phyloP scores from a whole-genome alignment of 2,113 vertebrate species.

The Limnothrissa miodon region DNA sequence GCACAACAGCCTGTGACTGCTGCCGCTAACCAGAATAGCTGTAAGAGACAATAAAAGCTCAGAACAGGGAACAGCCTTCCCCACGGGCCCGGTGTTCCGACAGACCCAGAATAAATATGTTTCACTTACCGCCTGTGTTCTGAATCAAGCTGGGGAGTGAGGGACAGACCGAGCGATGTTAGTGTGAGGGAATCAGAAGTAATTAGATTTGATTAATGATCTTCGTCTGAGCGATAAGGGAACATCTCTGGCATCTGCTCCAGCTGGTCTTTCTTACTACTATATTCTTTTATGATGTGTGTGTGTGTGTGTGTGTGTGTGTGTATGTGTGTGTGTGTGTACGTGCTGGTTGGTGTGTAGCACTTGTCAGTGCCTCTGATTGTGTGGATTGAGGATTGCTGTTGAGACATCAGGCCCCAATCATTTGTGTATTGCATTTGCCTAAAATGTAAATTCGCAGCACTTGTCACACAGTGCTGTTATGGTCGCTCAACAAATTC shows the following conservation, averaged over 20 bases:
- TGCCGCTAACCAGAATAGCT: slow-evolving; percentile 11
- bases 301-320: slow-evolving; percentile 1
- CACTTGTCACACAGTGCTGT: background rate
- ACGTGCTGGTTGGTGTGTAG: background rate
- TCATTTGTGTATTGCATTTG: slow-evolving; percentile 7
- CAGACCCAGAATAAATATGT: slow-evolving; percentile 9
- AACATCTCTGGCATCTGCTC: background rate
- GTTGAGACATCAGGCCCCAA: background rate
- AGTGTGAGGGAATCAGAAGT: background rate
- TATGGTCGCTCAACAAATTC: background rate
- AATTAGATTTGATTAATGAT: slow-evolving; percentile 10
- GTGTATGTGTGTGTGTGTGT: slow-evolving; percentile 9
- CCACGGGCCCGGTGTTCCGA: slow-evolving; percentile 7
- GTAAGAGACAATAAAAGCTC: background rate
- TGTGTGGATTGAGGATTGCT: background rate
- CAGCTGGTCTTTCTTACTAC: background rate
- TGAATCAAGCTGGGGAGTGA: slow-evolving; percentile 2
- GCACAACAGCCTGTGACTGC: background rate
- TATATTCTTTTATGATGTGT: background rate
- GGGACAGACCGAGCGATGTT: background rate
- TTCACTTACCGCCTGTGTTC: background rate
- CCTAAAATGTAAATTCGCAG: background rate
- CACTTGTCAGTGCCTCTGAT: background rate
- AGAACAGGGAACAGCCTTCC: background rate
- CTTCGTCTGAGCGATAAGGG: background rate